Percentiles rank a stretch among this genome's conserved stretches.
Conservation (phyloP, 2,113 vertebrate species). For the Microtus pennsylvanicus region DNA sequence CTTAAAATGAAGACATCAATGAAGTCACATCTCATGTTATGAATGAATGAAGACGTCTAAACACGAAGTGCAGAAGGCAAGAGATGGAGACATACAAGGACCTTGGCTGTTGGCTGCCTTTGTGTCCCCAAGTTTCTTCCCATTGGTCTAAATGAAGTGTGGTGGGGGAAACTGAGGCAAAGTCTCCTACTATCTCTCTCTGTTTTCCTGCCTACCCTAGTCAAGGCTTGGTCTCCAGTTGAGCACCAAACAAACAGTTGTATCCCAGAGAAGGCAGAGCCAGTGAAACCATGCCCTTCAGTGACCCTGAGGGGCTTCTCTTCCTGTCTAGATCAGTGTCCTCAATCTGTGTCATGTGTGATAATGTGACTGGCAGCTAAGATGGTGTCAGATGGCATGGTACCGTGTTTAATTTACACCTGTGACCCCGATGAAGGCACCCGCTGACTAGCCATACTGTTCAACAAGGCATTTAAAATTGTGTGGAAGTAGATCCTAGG, state of each 20-base stretch:
- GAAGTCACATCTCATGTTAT: background rate
- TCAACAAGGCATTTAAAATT: conserved; percentile 78
- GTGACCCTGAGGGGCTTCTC: background rate
- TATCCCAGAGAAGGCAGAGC: background rate
- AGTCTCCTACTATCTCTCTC: background rate
- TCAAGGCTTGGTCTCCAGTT: background rate
- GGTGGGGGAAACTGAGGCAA: background rate
- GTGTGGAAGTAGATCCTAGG: conserved; percentile 66
- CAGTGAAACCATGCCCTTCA: background rate
- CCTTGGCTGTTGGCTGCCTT: background rate
- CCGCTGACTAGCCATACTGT: conserved; percentile 55
- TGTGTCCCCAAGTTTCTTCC: background rate
- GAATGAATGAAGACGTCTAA: background rate
- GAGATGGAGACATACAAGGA: accelerated
- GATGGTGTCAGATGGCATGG: conserved; percentile 68
- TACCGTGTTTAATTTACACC: conserved; percentile 64
- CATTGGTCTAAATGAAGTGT: no score
- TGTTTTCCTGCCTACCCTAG: conserved; percentile 38
- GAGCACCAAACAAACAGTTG: background rate
- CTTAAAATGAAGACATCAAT: background rate
- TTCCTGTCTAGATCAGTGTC: background rate
- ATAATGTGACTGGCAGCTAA: conserved; percentile 68
- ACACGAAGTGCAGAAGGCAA: background rate
- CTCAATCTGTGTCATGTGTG: conserved; percentile 23
- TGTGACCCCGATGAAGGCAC: conserved; percentile 50